A percentile compares a stretch with the other conserved stretches of the same genome.
These are phyloP conservation scores for Amiota mariae DNA, from an alignment of 2,888 invertebrate genomes.

Conservation along the genomic window DNA sequence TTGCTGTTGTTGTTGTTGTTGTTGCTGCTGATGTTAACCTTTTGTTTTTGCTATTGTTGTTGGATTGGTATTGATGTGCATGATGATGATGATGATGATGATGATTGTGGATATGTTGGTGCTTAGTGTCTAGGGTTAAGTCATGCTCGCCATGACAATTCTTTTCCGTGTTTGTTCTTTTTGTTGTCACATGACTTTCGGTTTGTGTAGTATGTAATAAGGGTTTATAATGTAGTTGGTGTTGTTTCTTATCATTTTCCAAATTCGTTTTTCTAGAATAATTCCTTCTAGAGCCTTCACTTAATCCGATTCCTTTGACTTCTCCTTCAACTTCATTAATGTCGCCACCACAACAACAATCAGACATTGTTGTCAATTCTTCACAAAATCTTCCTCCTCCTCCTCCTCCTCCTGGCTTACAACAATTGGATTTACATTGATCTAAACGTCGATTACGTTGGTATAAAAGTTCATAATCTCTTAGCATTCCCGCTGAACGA, in stretches of 20 bases:
- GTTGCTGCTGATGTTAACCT: constrained; percentile 33
- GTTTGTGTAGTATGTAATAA: constrained; percentile 50
- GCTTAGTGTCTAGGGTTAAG: constrained; percentile 60
- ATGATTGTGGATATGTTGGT: constrained; percentile 28
- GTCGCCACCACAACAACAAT: constrained; percentile 10
- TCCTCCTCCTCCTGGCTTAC: too few species aligned
- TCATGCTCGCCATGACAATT: constrained; percentile 54
- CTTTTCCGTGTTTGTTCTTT: constrained; percentile 48
- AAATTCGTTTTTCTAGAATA: too few species aligned
- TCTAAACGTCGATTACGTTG: constrained; percentile 13
- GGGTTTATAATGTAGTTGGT: constrained; percentile 40
- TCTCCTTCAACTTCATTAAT: not conserved
- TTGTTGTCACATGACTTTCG: constrained; percentile 38
- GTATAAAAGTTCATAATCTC: constrained; percentile 12
- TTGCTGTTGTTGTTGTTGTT: constrained; percentile 26
- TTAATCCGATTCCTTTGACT: not conserved
- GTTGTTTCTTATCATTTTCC: too few species aligned
- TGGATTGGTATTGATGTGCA: constrained; percentile 32
- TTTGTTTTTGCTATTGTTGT: constrained; percentile 32
- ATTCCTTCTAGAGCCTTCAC: constrained; percentile 8
- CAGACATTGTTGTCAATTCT: not conserved
- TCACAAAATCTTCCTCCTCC: too few species aligned
- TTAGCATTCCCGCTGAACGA: not conserved
- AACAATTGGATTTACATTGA: not conserved
- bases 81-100: constrained; percentile 41